phyloP scores from a whole-genome alignment of 2,888 invertebrate genomes.

The Empis stercorea region DNA sequence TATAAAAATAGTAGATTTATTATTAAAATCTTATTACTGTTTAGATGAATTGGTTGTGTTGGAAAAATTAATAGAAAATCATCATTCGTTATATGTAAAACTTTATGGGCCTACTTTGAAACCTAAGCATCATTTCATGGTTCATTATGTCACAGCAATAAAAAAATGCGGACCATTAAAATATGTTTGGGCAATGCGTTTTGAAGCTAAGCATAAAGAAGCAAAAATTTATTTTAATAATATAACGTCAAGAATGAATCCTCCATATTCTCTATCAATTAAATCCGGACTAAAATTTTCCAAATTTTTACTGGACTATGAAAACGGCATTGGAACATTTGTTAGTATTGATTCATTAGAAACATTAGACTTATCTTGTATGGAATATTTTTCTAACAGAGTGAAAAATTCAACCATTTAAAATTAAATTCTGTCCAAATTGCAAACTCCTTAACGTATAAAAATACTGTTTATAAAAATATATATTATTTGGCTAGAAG shows the following conservation, averaged over 20 bases:
- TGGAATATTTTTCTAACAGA: slow-evolving; percentile 3
- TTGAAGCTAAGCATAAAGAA: slow-evolving; percentile 10
- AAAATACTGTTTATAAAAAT: slow-evolving; percentile 6
- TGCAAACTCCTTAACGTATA: slow-evolving; percentile 4
- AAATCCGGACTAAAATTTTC: slow-evolving; percentile 10
- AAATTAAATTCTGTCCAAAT: slow-evolving; percentile 1
- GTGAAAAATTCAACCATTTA: neutral
- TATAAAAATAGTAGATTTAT: slow-evolving; percentile 9
- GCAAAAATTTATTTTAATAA: slow-evolving; percentile 7
- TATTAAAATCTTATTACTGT: slow-evolving; percentile 6
- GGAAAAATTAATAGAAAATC: slow-evolving; percentile 7
- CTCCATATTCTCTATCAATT: slow-evolving; percentile 7
- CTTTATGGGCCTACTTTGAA: slow-evolving; percentile 10
- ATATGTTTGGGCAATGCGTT: slow-evolving; percentile 9
- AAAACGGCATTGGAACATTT: neutral
- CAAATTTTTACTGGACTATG: slow-evolving; percentile 6
- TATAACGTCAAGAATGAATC: slow-evolving; percentile 7
- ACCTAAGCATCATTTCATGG: slow-evolving; percentile 12
- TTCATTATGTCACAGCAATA: slow-evolving; percentile 10
- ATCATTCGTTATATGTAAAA: slow-evolving; percentile 8
- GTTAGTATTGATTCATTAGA: neutral
- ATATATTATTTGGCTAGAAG: slow-evolving; percentile 6
- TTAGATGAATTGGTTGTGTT: neutral
- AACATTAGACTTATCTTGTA: neutral
- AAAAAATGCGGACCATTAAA: slow-evolving; percentile 10